Conservation (phyloP, 35 echinoderm and acorn worm genomes). For the Eucidaris tribuloides region DNA sequence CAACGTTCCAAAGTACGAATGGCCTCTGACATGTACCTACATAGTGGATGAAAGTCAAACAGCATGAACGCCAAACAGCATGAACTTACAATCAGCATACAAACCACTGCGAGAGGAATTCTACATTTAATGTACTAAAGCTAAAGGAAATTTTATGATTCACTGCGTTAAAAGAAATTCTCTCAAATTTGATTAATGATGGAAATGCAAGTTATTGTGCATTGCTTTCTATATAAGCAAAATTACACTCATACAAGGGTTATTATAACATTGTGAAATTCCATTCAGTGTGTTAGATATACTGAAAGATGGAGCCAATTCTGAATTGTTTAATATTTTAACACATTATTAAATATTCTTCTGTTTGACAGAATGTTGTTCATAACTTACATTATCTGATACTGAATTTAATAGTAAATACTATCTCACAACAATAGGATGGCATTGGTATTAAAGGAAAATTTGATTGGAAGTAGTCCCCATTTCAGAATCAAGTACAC, state of each 20-base stretch:
- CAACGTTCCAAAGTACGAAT: background rate
- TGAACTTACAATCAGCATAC: background rate
- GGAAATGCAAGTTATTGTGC: background rate
- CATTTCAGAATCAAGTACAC: background rate
- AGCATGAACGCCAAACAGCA: background rate
- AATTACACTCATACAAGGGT: background rate
- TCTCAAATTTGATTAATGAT: background rate
- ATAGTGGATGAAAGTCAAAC: background rate
- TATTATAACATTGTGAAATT: background rate
- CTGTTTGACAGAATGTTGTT: background rate
- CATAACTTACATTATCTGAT: background rate
- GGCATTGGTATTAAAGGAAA: background rate
- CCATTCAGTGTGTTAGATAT: no score
- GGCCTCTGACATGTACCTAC: conserved; percentile 37
- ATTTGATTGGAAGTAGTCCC: background rate
- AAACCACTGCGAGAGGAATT: no score
- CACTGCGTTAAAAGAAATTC: background rate
- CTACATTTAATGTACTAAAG: no score
- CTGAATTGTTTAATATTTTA: no score
- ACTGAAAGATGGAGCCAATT: no score
- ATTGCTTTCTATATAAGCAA: background rate
- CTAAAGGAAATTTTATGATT: background rate
- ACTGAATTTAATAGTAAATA: background rate
- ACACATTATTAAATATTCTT: no score
- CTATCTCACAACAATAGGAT: background rate